These are phyloP conservation scores for Phymorhynchus buccinoides DNA, from an alignment of 1,140 invertebrate genomes.

Conservation along the genomic window DNA sequence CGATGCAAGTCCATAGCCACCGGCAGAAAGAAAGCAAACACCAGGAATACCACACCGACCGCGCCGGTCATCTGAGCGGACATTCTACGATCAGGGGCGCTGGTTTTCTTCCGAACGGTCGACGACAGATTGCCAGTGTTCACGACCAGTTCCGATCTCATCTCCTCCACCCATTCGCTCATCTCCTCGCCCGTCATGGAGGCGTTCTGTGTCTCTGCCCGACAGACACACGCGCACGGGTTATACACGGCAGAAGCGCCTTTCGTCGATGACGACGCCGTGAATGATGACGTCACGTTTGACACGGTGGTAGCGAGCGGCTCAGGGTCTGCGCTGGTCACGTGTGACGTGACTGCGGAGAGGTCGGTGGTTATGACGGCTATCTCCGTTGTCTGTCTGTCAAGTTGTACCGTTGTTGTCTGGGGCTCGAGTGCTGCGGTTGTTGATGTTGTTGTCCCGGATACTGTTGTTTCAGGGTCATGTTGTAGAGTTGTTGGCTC, in stretches of 20 bases:
- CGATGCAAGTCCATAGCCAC: background rate
- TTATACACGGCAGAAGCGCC: background rate
- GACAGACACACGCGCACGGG: background rate
- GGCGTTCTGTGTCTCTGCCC: background rate
- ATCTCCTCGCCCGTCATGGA: background rate
- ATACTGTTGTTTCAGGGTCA: background rate
- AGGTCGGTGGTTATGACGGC: background rate
- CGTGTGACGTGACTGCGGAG: background rate
- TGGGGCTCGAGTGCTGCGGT: background rate
- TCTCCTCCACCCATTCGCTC: background rate
- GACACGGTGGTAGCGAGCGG: background rate
- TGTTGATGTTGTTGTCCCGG: background rate
- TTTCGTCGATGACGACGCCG: background rate
- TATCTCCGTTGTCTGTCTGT: background rate
- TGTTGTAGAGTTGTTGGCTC: background rate
- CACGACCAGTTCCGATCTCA: background rate
- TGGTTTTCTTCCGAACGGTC: background rate
- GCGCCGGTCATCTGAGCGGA: background rate
- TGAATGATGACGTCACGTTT: too few relatives aligned
- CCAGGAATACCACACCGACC: constrained; percentile 42
- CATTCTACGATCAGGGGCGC: background rate
- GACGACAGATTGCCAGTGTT: background rate
- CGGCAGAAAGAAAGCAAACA: background rate
- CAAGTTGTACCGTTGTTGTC: background rate
- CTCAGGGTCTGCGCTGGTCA: too few relatives aligned